Evolutionary conservation across 2,888 invertebrate species (phyloP), one percentile per base, ranked within the genome.

Genomic region (Epirrhoe tristata): DNA sequence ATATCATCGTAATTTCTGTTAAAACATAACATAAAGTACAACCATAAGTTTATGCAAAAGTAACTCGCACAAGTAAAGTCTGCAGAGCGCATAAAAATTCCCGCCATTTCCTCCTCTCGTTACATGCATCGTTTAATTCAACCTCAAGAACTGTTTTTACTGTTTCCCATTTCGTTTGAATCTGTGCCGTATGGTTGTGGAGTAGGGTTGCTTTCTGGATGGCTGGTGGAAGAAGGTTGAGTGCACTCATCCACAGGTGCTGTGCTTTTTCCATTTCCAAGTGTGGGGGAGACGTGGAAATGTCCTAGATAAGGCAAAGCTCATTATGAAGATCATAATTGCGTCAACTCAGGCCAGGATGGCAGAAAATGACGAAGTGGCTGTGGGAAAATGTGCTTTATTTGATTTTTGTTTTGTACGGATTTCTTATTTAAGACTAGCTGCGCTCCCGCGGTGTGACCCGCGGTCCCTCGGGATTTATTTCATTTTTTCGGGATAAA

Each of bases 211-310:
- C 39, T 54, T 58, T 66, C 67, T 24, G 32, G 43, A 24, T 66
- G 54, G 12, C 36, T 12, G 43, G 52, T 32, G 48, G 57, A 43
- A 69, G 36, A 67, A 73, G 77, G 79, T 79, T 78, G 77, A 80
- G 78, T 73, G 76, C 71, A 67, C 76, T 77, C 66, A 59, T 58
- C 73, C 72, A 80, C 81, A 81, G 80, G 82, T 81, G 78, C 75
- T 31, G 63, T 62, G 16, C 72, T 71, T 74, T 77, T 79, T 81
- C 12, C 16, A 16, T 48, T 74, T 73, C 58, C 43, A 66, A 72
- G 72, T 64, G 71, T 73, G 65, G 67, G 63, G 69, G 61, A 66
- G 64, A 67, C 55, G 63, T 65, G 59, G 59, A 43, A 56, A 67
- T 63, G 63, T 55, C 63, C 52, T 39, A 57, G 60, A 66, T 60